phyloP scores from a whole-genome alignment of 1,140 invertebrate genomes.

The Polyergus mexicanus region DNA sequence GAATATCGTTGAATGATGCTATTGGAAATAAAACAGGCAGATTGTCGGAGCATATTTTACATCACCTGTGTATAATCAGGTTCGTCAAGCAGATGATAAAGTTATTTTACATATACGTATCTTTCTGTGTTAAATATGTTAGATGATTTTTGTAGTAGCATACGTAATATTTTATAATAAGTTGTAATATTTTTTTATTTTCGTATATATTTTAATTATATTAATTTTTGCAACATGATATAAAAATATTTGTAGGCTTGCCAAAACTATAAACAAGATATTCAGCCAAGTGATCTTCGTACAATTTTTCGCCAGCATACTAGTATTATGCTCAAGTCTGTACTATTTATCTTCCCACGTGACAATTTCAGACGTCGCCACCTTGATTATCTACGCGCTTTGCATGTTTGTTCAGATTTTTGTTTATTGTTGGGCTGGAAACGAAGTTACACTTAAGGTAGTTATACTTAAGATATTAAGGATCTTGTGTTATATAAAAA shows the following conservation, averaged over 20 bases:
- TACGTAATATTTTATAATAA: not conserved
- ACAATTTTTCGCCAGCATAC: conserved; percentile 38
- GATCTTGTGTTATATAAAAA: not conserved
- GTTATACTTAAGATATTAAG: too few species aligned
- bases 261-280: not conserved
- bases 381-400: not conserved
- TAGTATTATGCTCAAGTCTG: conserved; percentile 19
- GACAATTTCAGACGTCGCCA: not conserved
- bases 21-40: not conserved
- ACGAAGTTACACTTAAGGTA: conserved; percentile 20
- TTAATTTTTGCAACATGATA: not conserved
- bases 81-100: conserved; percentile 19
- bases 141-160: conserved; percentile 33
- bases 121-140: not conserved
- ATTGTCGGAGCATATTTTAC: conserved; percentile 18
- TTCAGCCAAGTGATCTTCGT: conserved; percentile 25
- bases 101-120: not conserved
- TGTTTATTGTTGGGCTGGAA: conserved; percentile 34
- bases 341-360: conserved; percentile 28
- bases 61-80: conserved; percentile 55
- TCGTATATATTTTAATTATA: not conserved
- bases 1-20: not conserved
- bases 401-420: conserved; percentile 41
- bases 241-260: conserved; percentile 18
- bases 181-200: not conserved